A percentile compares a stretch with the other conserved stretches of the same genome.
phyloP scores from a whole-genome alignment of 2,113 vertebrate species.

The Gymnorhina tibicen region DNA sequence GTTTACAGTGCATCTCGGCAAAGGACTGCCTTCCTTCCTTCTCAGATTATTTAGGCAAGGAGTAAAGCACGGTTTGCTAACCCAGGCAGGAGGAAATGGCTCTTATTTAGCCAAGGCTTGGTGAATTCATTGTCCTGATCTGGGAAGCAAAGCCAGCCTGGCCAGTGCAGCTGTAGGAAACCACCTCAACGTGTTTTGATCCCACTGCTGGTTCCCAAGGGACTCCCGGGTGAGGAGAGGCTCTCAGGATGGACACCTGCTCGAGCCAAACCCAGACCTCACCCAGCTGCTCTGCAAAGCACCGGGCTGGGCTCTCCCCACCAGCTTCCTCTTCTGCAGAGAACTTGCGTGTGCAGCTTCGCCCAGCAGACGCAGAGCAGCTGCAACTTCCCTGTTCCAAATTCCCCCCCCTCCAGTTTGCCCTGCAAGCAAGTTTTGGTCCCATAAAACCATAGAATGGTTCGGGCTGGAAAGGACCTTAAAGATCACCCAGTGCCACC shows the following conservation, averaged over 20 bases:
- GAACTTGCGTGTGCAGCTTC: neutral
- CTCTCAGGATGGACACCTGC: neutral
- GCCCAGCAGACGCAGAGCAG: neutral
- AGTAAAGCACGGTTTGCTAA: neutral
- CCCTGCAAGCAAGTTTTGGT: neutral
- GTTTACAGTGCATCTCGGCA: neutral
- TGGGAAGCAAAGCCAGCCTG: neutral
- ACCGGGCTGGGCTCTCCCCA: neutral
- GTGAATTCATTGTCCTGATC: neutral
- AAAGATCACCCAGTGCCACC: rapidly evolving
- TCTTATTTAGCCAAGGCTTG: neutral
- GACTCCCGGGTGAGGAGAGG: neutral
- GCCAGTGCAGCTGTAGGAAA: neutral
- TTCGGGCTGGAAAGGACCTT: neutral
- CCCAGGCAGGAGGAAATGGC: neutral
- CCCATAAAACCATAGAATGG: neutral
- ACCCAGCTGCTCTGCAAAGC: neutral
- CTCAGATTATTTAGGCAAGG: neutral
- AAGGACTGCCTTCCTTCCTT: neutral
- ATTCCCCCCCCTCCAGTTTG: neutral
- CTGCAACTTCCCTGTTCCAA: neutral
- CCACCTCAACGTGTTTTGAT: neutral
- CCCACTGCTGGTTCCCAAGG: neutral
- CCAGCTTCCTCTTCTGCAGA: neutral
- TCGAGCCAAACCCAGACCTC: neutral